Evolutionary conservation across 2,113 vertebrate species (phyloP).

Genomic region (Varanus salvator): DNA sequence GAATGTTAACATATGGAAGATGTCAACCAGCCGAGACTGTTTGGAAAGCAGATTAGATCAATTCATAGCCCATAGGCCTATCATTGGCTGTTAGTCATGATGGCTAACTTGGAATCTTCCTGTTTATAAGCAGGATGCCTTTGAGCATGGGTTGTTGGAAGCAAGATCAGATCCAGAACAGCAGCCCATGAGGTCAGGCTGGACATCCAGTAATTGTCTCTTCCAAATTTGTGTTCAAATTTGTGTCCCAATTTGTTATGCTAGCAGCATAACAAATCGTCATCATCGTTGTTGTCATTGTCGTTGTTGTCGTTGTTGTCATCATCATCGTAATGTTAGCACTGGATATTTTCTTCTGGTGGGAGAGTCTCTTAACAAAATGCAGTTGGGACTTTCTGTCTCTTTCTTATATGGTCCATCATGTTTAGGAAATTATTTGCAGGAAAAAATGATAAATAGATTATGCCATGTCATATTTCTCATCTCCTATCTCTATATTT

Average conservation of each 20-base stretch:
- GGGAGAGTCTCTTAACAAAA: neutral
- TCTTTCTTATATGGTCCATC: neutral
- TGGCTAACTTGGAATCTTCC: neutral
- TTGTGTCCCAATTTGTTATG: too few species aligned
- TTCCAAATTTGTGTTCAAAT: neutral
- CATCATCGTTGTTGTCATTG: too few species aligned
- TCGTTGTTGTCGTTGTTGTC: too few species aligned
- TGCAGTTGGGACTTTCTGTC: neutral
- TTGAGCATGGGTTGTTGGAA: neutral
- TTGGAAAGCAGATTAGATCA: neutral
- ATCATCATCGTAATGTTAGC: neutral
- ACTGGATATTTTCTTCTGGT: neutral
- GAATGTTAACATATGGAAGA: neutral
- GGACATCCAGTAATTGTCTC: too few species aligned
- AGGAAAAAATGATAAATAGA: neutral
- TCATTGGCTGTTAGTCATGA: neutral
- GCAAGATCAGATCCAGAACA: neutral
- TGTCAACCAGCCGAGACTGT: neutral
- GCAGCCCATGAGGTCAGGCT: too few species aligned
- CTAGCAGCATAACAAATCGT: neutral
- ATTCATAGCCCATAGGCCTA: neutral
- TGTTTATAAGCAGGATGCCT: neutral
- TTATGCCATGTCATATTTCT: neutral
- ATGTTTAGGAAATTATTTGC: neutral
- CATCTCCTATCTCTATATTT: slow-evolving; percentile 9